Evolutionary conservation across 2,113 vertebrate species (phyloP).

Genomic region (Tragelaphus strepsiceros): DNA sequence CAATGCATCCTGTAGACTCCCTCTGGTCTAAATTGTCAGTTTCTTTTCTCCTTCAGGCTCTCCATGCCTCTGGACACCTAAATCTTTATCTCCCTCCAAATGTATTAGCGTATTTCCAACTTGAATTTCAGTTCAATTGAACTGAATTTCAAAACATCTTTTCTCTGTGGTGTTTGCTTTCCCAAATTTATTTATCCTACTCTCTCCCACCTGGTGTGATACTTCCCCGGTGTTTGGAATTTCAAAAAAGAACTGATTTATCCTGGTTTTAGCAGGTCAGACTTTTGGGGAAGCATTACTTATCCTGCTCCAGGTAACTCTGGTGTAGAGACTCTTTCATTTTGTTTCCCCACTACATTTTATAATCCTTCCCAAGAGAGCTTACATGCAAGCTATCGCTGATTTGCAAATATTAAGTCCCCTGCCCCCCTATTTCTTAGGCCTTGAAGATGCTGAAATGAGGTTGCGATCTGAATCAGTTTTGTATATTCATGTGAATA

Average conservation of each 20-base stretch:
- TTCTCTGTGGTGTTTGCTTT: conserved; percentile 13
- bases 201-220: neutral
- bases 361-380: neutral
- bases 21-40: neutral
- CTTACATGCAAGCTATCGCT: neutral
- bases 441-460: neutral
- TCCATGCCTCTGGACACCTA: neutral
- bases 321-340: neutral
- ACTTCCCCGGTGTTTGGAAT: neutral
- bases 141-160: conserved; percentile 38
- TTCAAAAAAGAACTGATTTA: neutral
- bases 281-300: neutral
- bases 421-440: neutral
- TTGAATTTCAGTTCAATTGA: neutral
- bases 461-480: neutral
- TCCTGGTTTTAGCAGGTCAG: conserved; percentile 19
- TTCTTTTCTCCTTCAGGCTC: conserved; percentile 9
- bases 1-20: neutral
- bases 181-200: neutral
- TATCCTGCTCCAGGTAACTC: neutral
- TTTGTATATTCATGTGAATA: neutral
- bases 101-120: neutral
- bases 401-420: neutral
- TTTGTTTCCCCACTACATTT: neutral
- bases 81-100: neutral